Evolutionary conservation across 2,888 invertebrate species (phyloP).

Genomic region (Drosophila tanythrix): DNA sequence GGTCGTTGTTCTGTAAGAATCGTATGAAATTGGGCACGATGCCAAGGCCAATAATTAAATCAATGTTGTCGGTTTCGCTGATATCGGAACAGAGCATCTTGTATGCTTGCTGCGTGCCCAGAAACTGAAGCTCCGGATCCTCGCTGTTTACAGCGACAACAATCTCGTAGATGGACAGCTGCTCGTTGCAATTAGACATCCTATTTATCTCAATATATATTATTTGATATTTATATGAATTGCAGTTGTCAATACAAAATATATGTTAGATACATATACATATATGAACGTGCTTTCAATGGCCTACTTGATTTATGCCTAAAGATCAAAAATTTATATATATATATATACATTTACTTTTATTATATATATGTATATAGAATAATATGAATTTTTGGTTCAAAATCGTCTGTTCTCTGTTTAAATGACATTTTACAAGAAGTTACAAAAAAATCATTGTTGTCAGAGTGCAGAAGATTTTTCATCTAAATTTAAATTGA

Average conservation of each 20-base stretch:
- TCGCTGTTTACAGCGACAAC: conserved; percentile 89
- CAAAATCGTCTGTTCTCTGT: neutral
- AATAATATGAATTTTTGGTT: neutral
- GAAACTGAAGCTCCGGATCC: conserved; percentile 88
- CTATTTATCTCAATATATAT: neutral
- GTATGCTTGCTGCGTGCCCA: conserved; percentile 92
- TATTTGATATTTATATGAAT: neutral
- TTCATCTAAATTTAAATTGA: neutral
- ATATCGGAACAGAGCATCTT: conserved; percentile 94
- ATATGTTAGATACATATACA: neutral
- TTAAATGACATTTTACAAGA: neutral
- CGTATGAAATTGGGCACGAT: conserved; percentile 93
- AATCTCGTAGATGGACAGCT: conserved; percentile 90
- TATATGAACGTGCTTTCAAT: neutral
- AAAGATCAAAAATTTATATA: neutral
- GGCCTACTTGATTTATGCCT: neutral
- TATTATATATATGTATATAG: neutral
- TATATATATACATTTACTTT: neutral
- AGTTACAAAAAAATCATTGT: neutral
- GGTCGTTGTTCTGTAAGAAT: conserved; percentile 89
- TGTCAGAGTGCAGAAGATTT: neutral
- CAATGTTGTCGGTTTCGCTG: conserved; percentile 92
- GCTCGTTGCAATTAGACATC: conserved; percentile 74
- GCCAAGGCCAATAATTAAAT: conserved; percentile 92
- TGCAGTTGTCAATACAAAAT: neutral